Evolutionary conservation across 2,888 invertebrate genomes (phyloP), one percentile per base, ranked within the genome.

Genomic region (Epistrophe grossulariae): DNA sequence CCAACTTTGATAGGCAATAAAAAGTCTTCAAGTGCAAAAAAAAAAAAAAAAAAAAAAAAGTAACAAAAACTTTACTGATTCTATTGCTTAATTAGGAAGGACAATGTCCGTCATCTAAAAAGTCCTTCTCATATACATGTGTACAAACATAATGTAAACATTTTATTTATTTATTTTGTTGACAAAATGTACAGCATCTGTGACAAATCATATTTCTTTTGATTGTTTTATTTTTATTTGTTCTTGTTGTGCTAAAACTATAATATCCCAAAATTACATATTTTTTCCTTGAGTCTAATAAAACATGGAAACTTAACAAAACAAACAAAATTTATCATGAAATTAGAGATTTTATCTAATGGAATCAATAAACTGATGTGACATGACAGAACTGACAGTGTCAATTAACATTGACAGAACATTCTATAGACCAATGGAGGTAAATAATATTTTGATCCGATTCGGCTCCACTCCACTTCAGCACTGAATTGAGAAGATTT

Each of bases 161-260:
- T 5, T 19, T 45, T 28, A 35, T 62, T 28, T n/a, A n/a, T 48
- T 7, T 45, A n/a, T 38, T 48, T 35, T n/a, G n/a, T n/a, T 13
- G 2, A 68, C 35, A 50, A 31, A 68, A 50, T 68, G 2, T 10
- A 35, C 4, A 68, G 38, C 68, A 68, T 68, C 35, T 68, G 68
- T 50, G 17, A 68, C 8, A 48, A 8, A 48, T 50, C 28, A 9
- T 64, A 45, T 45, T 35, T n/a, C n/a, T n/a, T 35, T 28, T 45
- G 15, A n/a, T n/a, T n/a, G n/a, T n/a, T n/a, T n/a, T n/a, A n/a
- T n/a, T 31, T 6, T 1, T 35, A 11, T 17, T 19, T 57, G 8
- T 28, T 15, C 8, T 31, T 19, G 31, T 15, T 15, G 4, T 35
- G 24, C 13, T 28, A 4, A 55, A 28, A 28, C 55, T 31, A 31